Evolutionary conservation across 2,888 invertebrate genomes (phyloP), one percentile per base, ranked within the genome.

Genomic region (Agrochola lota): DNA sequence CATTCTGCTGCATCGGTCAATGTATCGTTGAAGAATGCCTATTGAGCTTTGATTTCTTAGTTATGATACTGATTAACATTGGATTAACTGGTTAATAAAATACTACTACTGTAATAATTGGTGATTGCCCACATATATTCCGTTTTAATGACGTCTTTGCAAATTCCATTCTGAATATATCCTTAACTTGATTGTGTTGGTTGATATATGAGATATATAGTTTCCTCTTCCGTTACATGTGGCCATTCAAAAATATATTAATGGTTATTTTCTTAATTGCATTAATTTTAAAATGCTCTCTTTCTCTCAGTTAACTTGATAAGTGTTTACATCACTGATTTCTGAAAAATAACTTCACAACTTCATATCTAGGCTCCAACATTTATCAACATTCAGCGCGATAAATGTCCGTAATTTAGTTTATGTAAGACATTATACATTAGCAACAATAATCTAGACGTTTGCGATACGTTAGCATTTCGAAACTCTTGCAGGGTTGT

Each of bases 381-480:
- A 40, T 78, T 72, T 75, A 78, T 75, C 83, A 82, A 80, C 68
- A 73, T 74, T 74, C 75, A 73, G 43, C 49, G 77, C 30, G 52
- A 88, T 76, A 81, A 86, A 82, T 88, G 49, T 60, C 52, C 15
- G 79, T 81, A 77, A 86, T 83, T 81, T 85, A 76, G 69, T 74
- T 82, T 80, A 52, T 84, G 71, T 80, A 82, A 86, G 66, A 74
- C 57, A 69, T 71, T 75, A 73, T 72, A 70, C 78, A 83, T 74
- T 66, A 84, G 78, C 74, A 80, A 80, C 69, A 77, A 76, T 70
- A 77, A 85, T 81, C 76, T 81, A 80, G 84, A 81, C 80, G 77
- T 69, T 78, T 78, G 70, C 26, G 70, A 80, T 80, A 81, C 69
- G 57, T 72, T 60, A 66, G 66, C 66, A 60, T 83, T 76, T 85